Conservation (phyloP, 2,888 invertebrate genomes). For the Melanchra persicariae region DNA sequence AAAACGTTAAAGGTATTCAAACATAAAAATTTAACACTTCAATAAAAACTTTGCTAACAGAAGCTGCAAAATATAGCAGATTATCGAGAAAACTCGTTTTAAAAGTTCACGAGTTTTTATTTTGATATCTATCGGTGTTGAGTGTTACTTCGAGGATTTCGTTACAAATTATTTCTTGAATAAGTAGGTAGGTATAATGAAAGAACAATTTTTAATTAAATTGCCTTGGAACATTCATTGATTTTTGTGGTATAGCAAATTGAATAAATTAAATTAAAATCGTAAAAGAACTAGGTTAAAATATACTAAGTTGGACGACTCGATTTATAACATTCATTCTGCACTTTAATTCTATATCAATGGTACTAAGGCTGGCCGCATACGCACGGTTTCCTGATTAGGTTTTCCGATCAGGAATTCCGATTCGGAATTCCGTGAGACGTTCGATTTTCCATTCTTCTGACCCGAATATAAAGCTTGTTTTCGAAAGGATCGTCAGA, state of each 20-base stretch:
- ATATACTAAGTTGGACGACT: background rate
- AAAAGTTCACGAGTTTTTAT: constrained; percentile 25
- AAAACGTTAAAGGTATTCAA: background rate
- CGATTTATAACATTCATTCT: background rate
- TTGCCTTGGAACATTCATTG: background rate
- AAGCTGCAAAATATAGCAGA: constrained; percentile 15
- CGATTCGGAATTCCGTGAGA: too few species aligned
- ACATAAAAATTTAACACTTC: constrained; percentile 15
- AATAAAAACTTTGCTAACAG: constrained; percentile 11
- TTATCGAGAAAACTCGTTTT: constrained; percentile 13
- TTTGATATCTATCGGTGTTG: constrained; percentile 10
- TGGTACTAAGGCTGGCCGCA: too few species aligned
- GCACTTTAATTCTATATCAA: background rate
- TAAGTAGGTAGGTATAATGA: background rate
- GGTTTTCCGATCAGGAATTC: too few species aligned
- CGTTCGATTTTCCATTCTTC: too few species aligned
- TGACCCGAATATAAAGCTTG: too few species aligned
- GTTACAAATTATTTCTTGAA: constrained; percentile 2
- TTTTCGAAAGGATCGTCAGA: too few species aligned
- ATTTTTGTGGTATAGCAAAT: background rate
- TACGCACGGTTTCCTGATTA: too few species aligned
- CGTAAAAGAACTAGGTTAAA: background rate
- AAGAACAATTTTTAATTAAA: background rate
- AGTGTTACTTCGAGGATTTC: background rate
- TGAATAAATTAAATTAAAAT: background rate